These are phyloP conservation scores for Gallinago solitaria DNA, from an alignment of 2,797 vertebrate genomes.

Conservation along the genomic window DNA sequence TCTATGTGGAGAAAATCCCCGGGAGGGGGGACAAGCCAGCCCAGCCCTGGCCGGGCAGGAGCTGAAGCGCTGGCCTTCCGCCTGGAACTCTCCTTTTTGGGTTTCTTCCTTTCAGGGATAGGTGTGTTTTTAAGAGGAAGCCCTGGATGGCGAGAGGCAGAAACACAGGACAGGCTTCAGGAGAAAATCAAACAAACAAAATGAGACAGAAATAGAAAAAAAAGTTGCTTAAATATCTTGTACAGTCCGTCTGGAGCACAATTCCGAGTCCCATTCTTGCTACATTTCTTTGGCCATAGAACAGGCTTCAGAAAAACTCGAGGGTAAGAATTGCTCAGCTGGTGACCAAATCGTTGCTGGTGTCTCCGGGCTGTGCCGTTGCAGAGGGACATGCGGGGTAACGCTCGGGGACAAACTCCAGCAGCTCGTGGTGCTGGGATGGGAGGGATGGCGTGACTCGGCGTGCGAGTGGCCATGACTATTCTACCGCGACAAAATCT, in stretches of 20 bases:
- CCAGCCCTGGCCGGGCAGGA: neutral
- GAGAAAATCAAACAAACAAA: neutral
- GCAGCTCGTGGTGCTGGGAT: neutral
- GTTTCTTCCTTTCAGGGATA: neutral
- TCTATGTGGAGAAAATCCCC: neutral
- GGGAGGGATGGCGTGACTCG: neutral
- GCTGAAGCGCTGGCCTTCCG: neutral
- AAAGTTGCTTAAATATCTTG: slow-evolving; percentile 24
- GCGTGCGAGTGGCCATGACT: neutral
- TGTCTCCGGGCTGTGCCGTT: slow-evolving; percentile 8
- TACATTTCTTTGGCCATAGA: neutral
- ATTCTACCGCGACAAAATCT: neutral
- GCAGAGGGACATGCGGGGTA: neutral
- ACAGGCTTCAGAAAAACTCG: neutral
- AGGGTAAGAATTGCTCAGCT: neutral
- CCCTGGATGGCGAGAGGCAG: neutral
- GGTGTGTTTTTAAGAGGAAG: neutral
- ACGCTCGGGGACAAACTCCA: neutral
- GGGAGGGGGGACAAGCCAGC: neutral
- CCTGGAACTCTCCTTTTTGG: neutral
- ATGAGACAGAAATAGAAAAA: neutral
- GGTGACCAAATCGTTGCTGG: neutral
- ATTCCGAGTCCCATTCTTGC: neutral
- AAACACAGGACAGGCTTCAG: neutral
- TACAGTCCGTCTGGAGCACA: slow-evolving; percentile 20